A percentile compares a stretch with the other conserved stretches of the same genome.
Evolutionary conservation across 2,113 vertebrate species (phyloP).

Genomic region (Alaudala cheleensis): DNA sequence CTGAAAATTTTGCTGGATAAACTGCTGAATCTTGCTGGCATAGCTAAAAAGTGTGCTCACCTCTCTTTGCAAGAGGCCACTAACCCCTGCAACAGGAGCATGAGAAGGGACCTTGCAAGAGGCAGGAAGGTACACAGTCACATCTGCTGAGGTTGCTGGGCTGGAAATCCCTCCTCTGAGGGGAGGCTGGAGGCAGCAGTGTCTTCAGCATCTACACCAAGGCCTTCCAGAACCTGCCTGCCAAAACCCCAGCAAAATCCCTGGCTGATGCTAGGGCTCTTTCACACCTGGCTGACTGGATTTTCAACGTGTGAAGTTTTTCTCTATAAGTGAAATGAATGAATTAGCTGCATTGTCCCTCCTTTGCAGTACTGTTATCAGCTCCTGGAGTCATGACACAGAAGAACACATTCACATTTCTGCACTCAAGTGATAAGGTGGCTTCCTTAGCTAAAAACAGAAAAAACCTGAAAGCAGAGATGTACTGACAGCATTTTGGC

Average conservation of each 20-base stretch:
- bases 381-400: neutral
- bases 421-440: neutral
- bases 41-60: neutral
- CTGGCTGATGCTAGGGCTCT: neutral
- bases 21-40: neutral
- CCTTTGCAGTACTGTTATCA: neutral
- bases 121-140: neutral
- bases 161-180: neutral
- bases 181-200: neutral
- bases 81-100: neutral
- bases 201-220: neutral
- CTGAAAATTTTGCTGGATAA: neutral
- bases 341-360: neutral
- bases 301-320: neutral
- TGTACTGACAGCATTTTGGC: neutral
- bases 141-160: neutral
- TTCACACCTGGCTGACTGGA: neutral
- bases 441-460: neutral
- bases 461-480: neutral
- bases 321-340: neutral
- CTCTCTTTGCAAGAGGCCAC: neutral
- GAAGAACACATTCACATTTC: neutral
- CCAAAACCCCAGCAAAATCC: neutral
- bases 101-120: neutral
- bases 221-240: neutral